Evolutionary conservation across 2,113 vertebrate genomes (phyloP).

Genomic region (Eretmochelys imbricata): DNA sequence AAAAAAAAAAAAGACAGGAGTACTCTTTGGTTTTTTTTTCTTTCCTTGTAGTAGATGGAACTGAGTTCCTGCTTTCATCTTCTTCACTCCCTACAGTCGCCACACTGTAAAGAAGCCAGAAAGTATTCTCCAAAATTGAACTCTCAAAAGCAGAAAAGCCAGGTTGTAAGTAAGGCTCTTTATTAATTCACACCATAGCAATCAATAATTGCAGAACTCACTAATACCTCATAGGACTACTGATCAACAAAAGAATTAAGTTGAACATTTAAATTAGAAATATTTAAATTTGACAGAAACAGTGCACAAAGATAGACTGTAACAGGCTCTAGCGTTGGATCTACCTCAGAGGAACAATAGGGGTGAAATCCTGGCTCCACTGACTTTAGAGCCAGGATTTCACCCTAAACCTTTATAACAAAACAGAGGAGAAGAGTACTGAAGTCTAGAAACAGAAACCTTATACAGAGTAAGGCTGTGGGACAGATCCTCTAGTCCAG

Average conservation of each 20-base stretch:
- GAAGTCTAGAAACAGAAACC: background rate
- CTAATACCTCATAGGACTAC: background rate
- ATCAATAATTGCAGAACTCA: rapidly evolving
- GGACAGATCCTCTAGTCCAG: background rate
- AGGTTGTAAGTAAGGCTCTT: rapidly evolving
- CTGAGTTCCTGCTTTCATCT: background rate
- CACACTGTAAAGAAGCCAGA: background rate
- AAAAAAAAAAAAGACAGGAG: no score
- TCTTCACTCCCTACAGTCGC: background rate
- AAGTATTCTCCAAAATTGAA: background rate
- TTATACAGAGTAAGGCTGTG: background rate
- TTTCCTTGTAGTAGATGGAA: background rate
- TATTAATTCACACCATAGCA: rapidly evolving
- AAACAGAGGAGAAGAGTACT: background rate
- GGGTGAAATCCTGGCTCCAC: background rate
- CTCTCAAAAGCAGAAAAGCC: background rate
- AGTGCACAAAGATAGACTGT: background rate
- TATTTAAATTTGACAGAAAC: background rate
- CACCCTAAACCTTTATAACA: background rate
- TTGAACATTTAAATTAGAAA: background rate
- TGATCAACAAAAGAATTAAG: rapidly evolving
- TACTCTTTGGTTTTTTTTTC: background rate
- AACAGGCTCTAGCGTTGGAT: background rate
- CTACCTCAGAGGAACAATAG: background rate
- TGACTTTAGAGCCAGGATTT: background rate